These are phyloP conservation scores for Alexandromys fortis DNA, from an alignment of 2,113 vertebrate species.

Conservation along the genomic window DNA sequence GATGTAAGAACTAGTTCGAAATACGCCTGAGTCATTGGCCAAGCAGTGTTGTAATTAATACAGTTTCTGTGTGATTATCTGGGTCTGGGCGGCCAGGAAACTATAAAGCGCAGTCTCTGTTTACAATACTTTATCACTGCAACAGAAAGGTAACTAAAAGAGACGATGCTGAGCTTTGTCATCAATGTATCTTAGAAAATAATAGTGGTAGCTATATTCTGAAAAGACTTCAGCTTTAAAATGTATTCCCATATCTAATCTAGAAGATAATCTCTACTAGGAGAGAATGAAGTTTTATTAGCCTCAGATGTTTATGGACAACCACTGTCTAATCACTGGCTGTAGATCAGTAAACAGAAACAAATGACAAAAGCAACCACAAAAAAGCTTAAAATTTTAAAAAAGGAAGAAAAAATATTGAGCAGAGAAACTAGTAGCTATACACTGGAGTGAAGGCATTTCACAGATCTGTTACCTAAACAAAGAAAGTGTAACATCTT, in stretches of 20 bases:
- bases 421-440: background rate
- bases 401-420: background rate
- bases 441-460: background rate
- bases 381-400: background rate
- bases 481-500: background rate
- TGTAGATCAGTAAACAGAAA: background rate
- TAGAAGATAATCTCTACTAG: background rate
- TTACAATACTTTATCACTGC: background rate
- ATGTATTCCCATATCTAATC: background rate
- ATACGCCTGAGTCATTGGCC: too few species aligned
- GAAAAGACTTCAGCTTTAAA: background rate
- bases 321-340: background rate
- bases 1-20: too few species aligned
- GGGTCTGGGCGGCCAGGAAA: too few species aligned
- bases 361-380: background rate
- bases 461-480: background rate
- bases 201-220: background rate
- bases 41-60: too few species aligned
- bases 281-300: background rate
- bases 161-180: background rate
- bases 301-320: background rate
- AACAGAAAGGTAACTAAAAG: background rate
- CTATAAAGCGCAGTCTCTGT: too few species aligned
- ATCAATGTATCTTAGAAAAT: background rate
- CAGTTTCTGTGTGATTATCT: too few species aligned